Conservation (phyloP, 1,140 invertebrate genomes). For the Drosophila jambulina region DNA sequence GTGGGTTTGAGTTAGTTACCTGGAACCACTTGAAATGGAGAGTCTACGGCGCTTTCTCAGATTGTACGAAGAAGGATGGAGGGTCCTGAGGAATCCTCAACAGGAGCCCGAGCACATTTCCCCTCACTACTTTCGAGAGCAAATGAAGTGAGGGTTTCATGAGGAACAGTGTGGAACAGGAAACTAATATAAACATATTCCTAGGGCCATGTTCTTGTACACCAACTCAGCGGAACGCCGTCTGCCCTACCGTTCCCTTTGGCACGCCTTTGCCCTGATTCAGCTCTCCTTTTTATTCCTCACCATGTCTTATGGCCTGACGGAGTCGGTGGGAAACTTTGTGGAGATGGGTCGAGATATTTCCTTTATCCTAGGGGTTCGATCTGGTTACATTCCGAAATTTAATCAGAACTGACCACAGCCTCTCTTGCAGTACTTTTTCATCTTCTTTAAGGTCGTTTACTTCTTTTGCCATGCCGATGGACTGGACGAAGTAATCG, state of each 20-base stretch:
- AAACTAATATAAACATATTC: no score
- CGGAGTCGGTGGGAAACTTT: conserved; percentile 19
- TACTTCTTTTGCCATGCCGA: conserved; percentile 29
- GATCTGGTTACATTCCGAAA: neutral
- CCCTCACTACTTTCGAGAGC: neutral
- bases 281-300: neutral
- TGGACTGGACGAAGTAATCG: conserved; percentile 26
- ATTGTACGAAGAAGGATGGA: neutral
- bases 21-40: neutral
- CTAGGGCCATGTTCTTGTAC: conserved; percentile 31
- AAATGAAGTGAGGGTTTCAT: conserved; percentile 2
- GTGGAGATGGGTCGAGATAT: conserved; percentile 45
- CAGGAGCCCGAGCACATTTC: neutral
- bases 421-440: neutral
- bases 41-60: neutral
- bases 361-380: conserved; percentile 8
- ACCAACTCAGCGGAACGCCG: conserved; percentile 22
- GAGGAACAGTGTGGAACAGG: accelerated
- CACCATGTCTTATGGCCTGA: neutral
- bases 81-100: neutral
- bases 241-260: neutral
- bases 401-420: neutral
- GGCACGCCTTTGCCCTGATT: conserved; percentile 17
- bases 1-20: neutral
- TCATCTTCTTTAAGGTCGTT: neutral